Evolutionary conservation across 2,113 vertebrate species (phyloP).

Genomic region (Ptychochromis oligacanthus): DNA sequence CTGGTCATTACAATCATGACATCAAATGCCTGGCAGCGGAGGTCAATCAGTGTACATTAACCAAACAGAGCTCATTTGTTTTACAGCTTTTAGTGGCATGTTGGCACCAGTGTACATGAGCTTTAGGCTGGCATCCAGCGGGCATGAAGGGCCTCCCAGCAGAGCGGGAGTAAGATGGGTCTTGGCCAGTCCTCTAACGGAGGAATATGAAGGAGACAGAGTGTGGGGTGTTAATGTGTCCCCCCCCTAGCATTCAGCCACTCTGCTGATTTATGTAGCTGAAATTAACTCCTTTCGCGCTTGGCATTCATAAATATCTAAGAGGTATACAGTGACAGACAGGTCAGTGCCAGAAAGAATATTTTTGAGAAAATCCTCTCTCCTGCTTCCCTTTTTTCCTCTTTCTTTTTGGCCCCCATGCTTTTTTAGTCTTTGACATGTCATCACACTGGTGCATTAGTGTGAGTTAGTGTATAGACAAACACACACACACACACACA

Average conservation of each 20-base stretch:
- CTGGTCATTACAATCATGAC: slow-evolving; percentile 75
- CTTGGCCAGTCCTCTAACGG: slow-evolving; percentile 49
- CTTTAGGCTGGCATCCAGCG: slow-evolving; percentile 74
- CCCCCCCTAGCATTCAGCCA: slow-evolving; percentile 13
- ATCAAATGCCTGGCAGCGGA: slow-evolving; percentile 73
- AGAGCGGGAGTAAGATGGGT: slow-evolving; percentile 53
- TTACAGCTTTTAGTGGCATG: slow-evolving; percentile 75
- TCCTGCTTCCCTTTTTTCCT: not conserved
- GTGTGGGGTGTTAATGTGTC: slow-evolving; percentile 36
- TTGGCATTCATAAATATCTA: slow-evolving; percentile 48
- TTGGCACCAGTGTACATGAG: slow-evolving; percentile 60
- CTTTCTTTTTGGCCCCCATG: not conserved
- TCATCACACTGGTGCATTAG: slow-evolving; percentile 14
- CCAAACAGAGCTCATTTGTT: slow-evolving; percentile 78
- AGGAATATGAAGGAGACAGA: slow-evolving; percentile 39
- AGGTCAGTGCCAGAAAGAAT: not conserved
- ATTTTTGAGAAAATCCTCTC: not conserved
- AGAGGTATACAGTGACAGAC: slow-evolving; percentile 37
- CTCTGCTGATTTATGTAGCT: slow-evolving; percentile 61
- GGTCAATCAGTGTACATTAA: slow-evolving; percentile 76
- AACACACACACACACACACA: slow-evolving; percentile 16
- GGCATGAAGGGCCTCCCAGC: slow-evolving; percentile 61
- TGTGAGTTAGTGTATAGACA: not conserved
- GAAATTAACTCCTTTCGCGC: slow-evolving; percentile 49
- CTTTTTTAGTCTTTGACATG: slow-evolving; percentile 12